A percentile compares a stretch with the other conserved stretches of the same genome.
phyloP scores from a whole-genome alignment of 2,113 vertebrate genomes.

The Corythoichthys intestinalis region DNA sequence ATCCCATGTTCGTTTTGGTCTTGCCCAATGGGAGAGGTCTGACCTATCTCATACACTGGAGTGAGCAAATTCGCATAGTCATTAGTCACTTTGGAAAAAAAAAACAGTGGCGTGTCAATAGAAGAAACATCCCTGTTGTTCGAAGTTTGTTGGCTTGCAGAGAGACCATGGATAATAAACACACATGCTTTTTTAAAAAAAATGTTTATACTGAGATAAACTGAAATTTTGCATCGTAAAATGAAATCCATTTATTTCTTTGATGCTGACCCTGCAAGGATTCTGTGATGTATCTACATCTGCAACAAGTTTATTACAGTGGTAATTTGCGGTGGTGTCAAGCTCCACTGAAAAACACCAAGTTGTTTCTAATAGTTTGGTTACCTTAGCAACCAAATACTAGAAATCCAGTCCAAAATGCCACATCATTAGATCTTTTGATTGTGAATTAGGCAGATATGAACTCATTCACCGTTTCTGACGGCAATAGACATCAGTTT shows the following conservation, averaged over 20 bases:
- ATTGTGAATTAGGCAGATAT: background rate
- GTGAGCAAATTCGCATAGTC: background rate
- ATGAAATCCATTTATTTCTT: background rate
- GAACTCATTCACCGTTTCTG: too few species aligned
- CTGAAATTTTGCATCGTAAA: background rate
- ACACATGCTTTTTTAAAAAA: background rate
- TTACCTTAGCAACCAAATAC: background rate
- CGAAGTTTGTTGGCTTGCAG: slow-evolving; percentile 13
- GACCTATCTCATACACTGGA: slow-evolving; percentile 8
- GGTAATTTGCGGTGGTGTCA: background rate
- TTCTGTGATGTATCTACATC: background rate
- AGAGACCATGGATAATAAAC: slow-evolving; percentile 18
- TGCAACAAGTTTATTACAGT: background rate
- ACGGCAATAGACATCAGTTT: too few species aligned
- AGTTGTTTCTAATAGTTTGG: background rate
- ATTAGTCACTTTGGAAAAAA: slow-evolving; percentile 15
- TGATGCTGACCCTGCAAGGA: background rate
- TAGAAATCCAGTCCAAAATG: background rate
- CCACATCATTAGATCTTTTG: background rate
- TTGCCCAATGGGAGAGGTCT: slow-evolving; percentile 1
- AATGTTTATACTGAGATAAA: background rate
- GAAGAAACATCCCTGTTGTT: slow-evolving; percentile 17
- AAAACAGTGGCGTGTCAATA: slow-evolving; percentile 55
- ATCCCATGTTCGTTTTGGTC: background rate
- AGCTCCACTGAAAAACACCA: background rate